phyloP scores from a whole-genome alignment of 2,888 invertebrate genomes.

The Drosophila bunnanda region DNA sequence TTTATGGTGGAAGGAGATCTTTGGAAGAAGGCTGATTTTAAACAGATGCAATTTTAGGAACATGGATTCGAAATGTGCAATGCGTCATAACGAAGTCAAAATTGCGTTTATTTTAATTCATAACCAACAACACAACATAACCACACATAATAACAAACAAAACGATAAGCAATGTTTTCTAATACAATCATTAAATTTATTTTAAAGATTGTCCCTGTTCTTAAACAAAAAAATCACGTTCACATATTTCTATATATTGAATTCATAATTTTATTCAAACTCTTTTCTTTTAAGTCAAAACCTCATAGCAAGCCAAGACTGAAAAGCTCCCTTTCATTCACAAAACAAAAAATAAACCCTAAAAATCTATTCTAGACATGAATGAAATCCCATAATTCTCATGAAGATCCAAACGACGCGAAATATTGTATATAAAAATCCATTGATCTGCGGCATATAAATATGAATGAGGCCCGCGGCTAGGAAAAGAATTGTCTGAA shows the following conservation, averaged over 20 bases:
- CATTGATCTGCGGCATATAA: conserved; percentile 41
- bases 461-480: conserved; percentile 38
- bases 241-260: no score
- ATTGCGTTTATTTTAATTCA: no score
- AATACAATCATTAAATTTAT: no score
- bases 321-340: conserved; percentile 31
- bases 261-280: not conserved
- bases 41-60: no score
- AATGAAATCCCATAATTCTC: conserved; percentile 27
- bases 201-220: no score
- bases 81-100: no score
- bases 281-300: not conserved
- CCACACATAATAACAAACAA: no score
- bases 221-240: no score
- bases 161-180: no score
- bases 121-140: no score
- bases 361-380: conserved; percentile 18
- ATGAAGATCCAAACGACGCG: conserved; percentile 1
- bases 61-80: no score
- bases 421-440: conserved; percentile 24
- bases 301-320: not conserved
- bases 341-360: not conserved
- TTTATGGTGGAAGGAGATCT: not conserved
- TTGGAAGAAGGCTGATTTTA: not conserved
- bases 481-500: conserved; percentile 30